Conservation (phyloP, 2,797 vertebrate genomes). For the Muscicapa comitata region DNA sequence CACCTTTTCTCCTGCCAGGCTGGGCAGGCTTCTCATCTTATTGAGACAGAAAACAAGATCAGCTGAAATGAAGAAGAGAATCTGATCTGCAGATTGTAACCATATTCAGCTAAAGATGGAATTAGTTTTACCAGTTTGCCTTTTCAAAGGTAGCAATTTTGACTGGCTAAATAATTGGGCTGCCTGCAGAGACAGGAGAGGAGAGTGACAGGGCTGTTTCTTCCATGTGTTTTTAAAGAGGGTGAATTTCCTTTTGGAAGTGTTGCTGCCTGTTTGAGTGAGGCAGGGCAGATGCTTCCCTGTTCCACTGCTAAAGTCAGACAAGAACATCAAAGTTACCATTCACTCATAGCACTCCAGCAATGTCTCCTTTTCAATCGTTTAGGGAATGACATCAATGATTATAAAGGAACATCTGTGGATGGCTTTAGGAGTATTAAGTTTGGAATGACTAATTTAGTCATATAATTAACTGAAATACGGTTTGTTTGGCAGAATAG, state of each 20-base stretch:
- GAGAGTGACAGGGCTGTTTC: neutral
- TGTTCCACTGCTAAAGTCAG: neutral
- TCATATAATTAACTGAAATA: conserved; percentile 58
- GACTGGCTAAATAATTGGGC: neutral
- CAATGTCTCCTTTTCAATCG: neutral
- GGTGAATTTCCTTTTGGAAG: neutral
- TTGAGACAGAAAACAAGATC: neutral
- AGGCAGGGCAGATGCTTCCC: neutral
- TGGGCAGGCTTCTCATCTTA: neutral
- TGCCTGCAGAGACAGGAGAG: neutral
- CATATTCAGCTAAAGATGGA: neutral
- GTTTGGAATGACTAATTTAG: conserved; percentile 57
- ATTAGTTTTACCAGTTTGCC: neutral
- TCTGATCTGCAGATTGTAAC: neutral
- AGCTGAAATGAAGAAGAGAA: neutral
- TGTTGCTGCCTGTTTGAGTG: neutral
- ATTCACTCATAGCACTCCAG: neutral
- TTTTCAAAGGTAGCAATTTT: neutral
- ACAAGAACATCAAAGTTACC: conserved; percentile 5
- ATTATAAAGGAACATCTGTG: conserved; percentile 59
- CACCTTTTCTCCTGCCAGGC: neutral
- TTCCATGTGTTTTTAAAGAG: neutral
- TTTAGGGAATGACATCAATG: conserved; percentile 2
- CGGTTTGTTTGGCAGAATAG: conserved; percentile 42
- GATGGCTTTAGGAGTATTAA: conserved; percentile 64